Percentiles rank a stretch among this genome's conserved stretches.
Conservation (phyloP, 2,113 vertebrate genomes). For the Campylomormyrus tamandua region DNA sequence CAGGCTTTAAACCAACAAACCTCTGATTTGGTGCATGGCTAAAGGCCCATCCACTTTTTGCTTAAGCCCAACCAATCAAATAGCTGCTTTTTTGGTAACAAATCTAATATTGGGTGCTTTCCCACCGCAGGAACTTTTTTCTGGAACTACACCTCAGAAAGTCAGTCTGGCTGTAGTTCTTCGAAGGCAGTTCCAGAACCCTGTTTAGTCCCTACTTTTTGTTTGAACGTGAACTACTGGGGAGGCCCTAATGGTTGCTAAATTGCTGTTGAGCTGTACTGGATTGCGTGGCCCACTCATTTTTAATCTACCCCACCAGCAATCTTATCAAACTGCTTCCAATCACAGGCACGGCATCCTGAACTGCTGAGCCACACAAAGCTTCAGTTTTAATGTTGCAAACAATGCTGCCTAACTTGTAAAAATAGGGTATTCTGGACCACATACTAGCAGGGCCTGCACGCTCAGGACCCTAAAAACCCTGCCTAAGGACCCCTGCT, state of each 20-base stretch:
- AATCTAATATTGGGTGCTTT: neutral
- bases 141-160: too few species aligned
- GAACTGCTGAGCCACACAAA: neutral
- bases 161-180: too few species aligned
- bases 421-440: neutral
- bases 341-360: neutral
- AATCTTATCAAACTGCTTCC: neutral
- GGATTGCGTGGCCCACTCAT: neutral
- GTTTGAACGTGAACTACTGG: too few species aligned
- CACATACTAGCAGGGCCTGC: neutral
- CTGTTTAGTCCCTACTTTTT: too few species aligned
- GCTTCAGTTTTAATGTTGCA: neutral
- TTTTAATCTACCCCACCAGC: neutral
- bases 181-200: too few species aligned
- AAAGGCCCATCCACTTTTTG: neutral
- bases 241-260: too few species aligned
- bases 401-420: neutral
- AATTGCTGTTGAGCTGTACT: neutral
- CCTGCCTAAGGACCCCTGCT: neutral
- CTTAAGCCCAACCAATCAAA: neutral
- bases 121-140: neutral
- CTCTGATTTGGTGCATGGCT: neutral
- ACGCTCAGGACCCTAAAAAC: neutral
- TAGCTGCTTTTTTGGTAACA: neutral
- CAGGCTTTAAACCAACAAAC: neutral